Evolutionary conservation across 2,797 vertebrate genomes (phyloP), one percentile per base, ranked within the genome.

Genomic region (Acanthurus tractus): DNA sequence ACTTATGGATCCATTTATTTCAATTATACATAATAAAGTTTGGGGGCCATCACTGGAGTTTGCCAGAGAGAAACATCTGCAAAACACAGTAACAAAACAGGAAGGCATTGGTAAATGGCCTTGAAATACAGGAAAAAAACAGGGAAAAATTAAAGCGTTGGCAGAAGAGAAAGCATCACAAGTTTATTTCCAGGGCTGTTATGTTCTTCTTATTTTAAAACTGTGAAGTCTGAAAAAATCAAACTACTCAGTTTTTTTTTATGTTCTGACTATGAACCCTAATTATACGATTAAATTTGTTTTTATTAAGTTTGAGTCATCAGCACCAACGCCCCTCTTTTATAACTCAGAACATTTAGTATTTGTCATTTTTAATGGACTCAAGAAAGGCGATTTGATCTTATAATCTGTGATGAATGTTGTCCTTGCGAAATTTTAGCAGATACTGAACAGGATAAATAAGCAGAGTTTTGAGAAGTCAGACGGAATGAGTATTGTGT

Each of bases 401-500:
- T 18, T 46, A 56, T 74, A 74, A 50, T 55, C 38, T 34, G 67
- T 42, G 67, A 70, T 71, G 8, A 63, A 80, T 67, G n/a, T 20
- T 8, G 1, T 65, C 73, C 79, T 54, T 48, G 49, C 67, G 44
- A 54, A 14, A 20, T 12, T 81, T 55, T 23, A 62, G 20, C 72
- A 73, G 48, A 52, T 36, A 22, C 36, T 42, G 70, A 61, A 25
- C 63, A 59, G 50, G 63, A 70, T 9, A 40, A 20, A 18, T 38
- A 44, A 42, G 22, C 45, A 70, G 44, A 36, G 72, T 66, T 76
- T 79, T 65, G 63, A 81, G 50, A 77, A 42, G 38, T 78, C 49
- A 64, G 73, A 74, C 71, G 84, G 77, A 68, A 77, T 63, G 72
- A 80, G 53, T 66, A 65, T 70, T 73, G 69, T 70, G 64, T 79